A percentile compares a stretch with the other conserved stretches of the same genome.
Conservation (phyloP, 2,113 vertebrate genomes). For the Passerina amoena region DNA sequence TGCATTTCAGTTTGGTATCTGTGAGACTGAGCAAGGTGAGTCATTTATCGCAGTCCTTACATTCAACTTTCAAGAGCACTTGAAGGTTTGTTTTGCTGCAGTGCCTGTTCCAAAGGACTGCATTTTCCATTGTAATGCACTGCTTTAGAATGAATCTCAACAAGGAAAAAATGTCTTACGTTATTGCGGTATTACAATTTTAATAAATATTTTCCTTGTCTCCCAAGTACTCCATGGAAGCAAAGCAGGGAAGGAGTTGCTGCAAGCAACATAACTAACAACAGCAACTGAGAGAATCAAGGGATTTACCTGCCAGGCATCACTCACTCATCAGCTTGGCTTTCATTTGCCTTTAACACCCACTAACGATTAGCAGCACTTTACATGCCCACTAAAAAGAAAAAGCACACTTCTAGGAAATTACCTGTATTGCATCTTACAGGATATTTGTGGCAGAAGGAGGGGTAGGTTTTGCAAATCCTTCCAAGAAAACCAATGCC, state of each 20-base stretch:
- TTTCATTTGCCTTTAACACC: background rate
- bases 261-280: background rate
- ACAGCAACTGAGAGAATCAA: background rate
- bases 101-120: background rate
- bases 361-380: background rate
- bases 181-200: background rate
- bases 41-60: background rate
- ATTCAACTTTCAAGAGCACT: conserved; percentile 40
- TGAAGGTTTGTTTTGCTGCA: conserved; percentile 52
- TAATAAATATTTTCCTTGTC: background rate
- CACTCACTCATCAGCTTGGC: background rate
- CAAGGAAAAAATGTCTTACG: background rate
- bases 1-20: background rate
- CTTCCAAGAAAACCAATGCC: background rate
- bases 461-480: background rate
- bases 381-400: background rate
- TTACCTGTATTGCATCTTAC: background rate
- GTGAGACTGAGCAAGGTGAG: background rate
- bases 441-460: background rate
- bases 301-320: background rate
- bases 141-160: background rate
- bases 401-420: background rate
- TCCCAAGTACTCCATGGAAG: background rate
- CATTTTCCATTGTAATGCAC: background rate
- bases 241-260: background rate